Conservation (phyloP, 2,888 invertebrate species). For the Drosophila longiperda region DNA sequence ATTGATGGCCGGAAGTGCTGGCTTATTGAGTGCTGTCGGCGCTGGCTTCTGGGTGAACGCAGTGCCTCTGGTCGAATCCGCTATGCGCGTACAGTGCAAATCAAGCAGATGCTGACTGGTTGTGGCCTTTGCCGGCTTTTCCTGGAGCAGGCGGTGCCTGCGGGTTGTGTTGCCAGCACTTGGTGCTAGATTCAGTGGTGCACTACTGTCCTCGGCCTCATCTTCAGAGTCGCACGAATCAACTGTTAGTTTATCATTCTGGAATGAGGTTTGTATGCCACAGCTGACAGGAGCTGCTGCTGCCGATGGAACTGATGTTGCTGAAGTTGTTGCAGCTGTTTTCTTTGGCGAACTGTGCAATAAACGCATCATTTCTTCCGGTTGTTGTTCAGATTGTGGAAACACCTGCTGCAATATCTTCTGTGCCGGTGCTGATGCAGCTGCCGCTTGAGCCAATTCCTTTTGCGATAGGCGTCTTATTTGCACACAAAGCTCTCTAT, state of each 20-base stretch:
- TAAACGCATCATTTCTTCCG: neutral
- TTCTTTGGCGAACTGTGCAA: neutral
- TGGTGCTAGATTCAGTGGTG: slow-evolving; percentile 55
- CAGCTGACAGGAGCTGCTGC: slow-evolving; percentile 2
- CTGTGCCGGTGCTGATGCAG: neutral
- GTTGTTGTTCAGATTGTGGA: neutral
- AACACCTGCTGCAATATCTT: too few species aligned
- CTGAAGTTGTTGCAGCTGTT: neutral
- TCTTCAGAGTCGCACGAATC: slow-evolving; percentile 26
- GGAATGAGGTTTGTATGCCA: slow-evolving; percentile 22
- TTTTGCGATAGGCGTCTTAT: neutral
- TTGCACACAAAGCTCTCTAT: neutral
- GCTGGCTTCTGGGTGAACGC: neutral
- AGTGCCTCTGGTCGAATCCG: neutral
- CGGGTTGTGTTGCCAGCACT: slow-evolving; percentile 28
- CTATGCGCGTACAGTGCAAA: slow-evolving; percentile 40
- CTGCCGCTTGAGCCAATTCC: neutral
- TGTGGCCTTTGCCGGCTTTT: neutral
- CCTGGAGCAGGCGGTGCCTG: neutral
- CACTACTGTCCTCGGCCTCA: neutral
- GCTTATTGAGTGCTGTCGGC: slow-evolving; percentile 57
- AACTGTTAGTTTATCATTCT: neutral
- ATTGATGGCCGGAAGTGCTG: slow-evolving; percentile 68
- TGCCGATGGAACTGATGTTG: neutral
- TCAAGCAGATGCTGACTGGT: slow-evolving; percentile 41